Base-by-base conservation (phyloP, 2,797 vertebrate genomes). In the Melanitta fusca region DNA sequence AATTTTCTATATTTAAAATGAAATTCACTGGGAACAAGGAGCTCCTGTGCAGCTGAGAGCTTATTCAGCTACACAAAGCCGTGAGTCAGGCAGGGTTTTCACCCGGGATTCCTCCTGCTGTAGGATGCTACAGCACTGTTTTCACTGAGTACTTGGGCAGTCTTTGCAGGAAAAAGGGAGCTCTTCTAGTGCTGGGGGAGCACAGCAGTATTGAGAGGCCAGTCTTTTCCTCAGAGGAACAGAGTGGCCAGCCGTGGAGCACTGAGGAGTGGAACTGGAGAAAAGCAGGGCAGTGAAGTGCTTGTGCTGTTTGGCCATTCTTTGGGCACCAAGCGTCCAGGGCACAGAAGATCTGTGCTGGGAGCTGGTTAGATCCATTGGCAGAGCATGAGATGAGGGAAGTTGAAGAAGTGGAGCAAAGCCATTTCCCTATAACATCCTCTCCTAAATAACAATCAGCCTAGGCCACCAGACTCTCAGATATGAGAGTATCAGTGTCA, bases 1-100 rank as follows among this genome's bases (percentile, higher is more conserved):
- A 71, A 73, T 86, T 88, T 94, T 81, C 91, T 93, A 28, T 81
- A 68, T 95, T 93, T 93, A 92, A 86, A 74, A 61, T 53, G 6
- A 74, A 87, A 91, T 75, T 39, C 54, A 65, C 13, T 0, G 65
- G 34, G 19, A 54, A 65, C 9, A 45, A 68, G 65, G 41, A 87
- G 45, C 27, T 81, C 61, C 2, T 0, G 43, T 69, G 36, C 65
- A 92, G 81, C 84, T 92, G 72, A 80, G 78, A 61, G 78, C 38
- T 53, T 87, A 51, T 86, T 61, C 80, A 91, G 43, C 20, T 80
- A 38, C 53, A 77, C 1, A 1, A 80, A 54, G 56, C 74, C 45
- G 13, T 49, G 22, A 94, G 24, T 43, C 16, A 18, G 53, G 64
- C 61, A 81, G 51, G 39, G 10, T 57, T 90, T 92, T 85, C 38